These are phyloP conservation scores for Poeciliopsis retropinna DNA, from an alignment of 2,113 vertebrate species.

Conservation along the genomic window DNA sequence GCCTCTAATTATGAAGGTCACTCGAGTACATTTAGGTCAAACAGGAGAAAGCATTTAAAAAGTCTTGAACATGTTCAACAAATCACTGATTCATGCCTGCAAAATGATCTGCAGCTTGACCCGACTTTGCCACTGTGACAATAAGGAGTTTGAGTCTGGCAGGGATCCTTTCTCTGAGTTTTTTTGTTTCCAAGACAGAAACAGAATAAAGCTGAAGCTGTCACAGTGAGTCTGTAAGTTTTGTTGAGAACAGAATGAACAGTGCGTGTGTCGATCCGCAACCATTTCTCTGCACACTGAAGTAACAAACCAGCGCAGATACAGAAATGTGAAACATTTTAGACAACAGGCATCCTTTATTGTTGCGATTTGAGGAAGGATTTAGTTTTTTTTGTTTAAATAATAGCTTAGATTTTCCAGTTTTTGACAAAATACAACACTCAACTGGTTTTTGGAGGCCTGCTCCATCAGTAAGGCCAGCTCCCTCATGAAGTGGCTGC, in stretches of 20 bases:
- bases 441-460: slow-evolving; percentile 97
- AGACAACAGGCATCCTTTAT: background rate
- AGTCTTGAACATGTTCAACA: slow-evolving; percentile 54
- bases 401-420: background rate
- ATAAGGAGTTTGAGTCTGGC: slow-evolving; percentile 62
- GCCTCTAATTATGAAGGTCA: no score
- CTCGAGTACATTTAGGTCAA: no score
- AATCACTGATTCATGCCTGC: slow-evolving; percentile 62
- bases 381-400: background rate
- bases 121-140: slow-evolving; percentile 59
- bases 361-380: background rate
- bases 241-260: slow-evolving; percentile 27
- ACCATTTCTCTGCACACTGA: slow-evolving; percentile 18
- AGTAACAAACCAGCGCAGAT: slow-evolving; percentile 7
- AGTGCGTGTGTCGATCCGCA: slow-evolving; percentile 25
- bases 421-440: slow-evolving; percentile 29
- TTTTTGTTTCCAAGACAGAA: slow-evolving; percentile 23
- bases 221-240: slow-evolving; percentile 26
- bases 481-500: slow-evolving; percentile 96
- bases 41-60: background rate
- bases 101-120: slow-evolving; percentile 50
- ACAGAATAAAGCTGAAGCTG: slow-evolving; percentile 30
- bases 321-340: slow-evolving; percentile 1
- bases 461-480: slow-evolving; percentile 95
- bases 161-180: slow-evolving; percentile 58